These are phyloP conservation scores for Pandemis heparana DNA, from an alignment of 2,888 invertebrate genomes.

Conservation along the genomic window DNA sequence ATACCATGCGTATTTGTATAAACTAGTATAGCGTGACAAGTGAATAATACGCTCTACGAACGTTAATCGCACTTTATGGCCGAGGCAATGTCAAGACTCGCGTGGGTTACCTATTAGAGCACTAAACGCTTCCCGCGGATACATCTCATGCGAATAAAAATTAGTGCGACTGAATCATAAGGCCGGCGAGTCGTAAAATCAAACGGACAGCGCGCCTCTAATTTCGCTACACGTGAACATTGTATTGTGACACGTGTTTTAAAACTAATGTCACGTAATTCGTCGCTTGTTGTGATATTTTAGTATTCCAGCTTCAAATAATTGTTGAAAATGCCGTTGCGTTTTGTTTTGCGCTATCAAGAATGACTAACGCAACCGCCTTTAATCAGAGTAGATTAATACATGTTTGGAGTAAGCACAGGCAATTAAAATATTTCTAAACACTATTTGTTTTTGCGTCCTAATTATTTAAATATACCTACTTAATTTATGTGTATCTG, in stretches of 20 bases:
- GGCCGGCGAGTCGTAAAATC: constrained; percentile 60
- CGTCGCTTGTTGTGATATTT: constrained; percentile 5
- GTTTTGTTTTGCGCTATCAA: constrained; percentile 1
- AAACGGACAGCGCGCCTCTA: constrained; percentile 49
- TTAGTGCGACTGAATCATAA: constrained; percentile 61
- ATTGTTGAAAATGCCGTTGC: constrained; percentile 6
- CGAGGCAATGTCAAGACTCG: constrained; percentile 62
- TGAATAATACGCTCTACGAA: constrained; percentile 27
- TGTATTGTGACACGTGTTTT: constrained; percentile 55
- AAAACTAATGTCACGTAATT: constrained; percentile 42
- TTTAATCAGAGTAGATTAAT: background rate
- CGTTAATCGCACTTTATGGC: constrained; percentile 32
- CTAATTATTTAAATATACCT: too few species aligned
- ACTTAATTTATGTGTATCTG: too few species aligned
- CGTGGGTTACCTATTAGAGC: constrained; percentile 63
- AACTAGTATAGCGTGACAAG: constrained; percentile 30
- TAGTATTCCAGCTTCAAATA: background rate
- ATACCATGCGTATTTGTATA: background rate
- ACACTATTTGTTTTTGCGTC: too few species aligned
- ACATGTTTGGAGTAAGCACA: too few species aligned
- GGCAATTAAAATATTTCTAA: too few species aligned
- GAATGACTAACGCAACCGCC: background rate
- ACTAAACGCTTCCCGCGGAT: constrained; percentile 56
- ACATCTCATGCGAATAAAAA: constrained; percentile 63
- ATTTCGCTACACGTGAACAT: constrained; percentile 42